Evolutionary conservation across 2,888 invertebrate species (phyloP), one percentile per base, ranked within the genome.

Genomic region (Strigamia crassipes): DNA sequence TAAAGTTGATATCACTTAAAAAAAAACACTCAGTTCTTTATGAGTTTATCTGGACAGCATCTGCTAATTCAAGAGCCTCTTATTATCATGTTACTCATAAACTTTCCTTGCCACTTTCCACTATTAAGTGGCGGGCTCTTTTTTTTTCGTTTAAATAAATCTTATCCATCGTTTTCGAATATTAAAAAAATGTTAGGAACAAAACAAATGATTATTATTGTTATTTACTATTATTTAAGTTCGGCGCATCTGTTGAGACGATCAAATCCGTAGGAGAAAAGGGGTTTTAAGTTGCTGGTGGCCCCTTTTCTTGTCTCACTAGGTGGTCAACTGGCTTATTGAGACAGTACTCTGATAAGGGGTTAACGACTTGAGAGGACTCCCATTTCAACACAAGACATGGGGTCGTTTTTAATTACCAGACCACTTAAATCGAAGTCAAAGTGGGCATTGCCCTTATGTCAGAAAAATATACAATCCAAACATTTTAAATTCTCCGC

Each of bases 71-170:
- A 73, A 73, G 73, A 73, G 73, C 31, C 73, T 73, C 73, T 73
- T 73, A 73, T 73, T 73, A 73, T 73, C 73, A n/a, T 73, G 73
- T 73, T 73, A 73, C 73, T 73, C 73, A 73, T 73, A 73, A 73
- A 73, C 73, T 73, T 73, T 73, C 73, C 73, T 10, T 73, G 73
- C 73, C 73, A 73, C 73, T 73, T 73, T 73, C 31, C 73, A 12
- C 31, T 73, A 73, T 73, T 73, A 73, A 73, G 73, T 73, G 73
- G 73, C 31, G 31, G 23, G 31, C 10, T 8, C 12, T 73, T 73
- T 73, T 73, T 73, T 66, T 66, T 23, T 23, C 8, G 12, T 73
- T 73, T 56, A 56, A 56, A 56, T 56, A 56, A 56, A 56, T 56
- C 56, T 56, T 56, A 56, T 56, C 56, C 56, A 5, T 18, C 18